Evolutionary conservation across 2,797 vertebrate species (phyloP), one percentile per base, ranked within the genome.

Genomic region (Dendrocincla fuliginosa): DNA sequence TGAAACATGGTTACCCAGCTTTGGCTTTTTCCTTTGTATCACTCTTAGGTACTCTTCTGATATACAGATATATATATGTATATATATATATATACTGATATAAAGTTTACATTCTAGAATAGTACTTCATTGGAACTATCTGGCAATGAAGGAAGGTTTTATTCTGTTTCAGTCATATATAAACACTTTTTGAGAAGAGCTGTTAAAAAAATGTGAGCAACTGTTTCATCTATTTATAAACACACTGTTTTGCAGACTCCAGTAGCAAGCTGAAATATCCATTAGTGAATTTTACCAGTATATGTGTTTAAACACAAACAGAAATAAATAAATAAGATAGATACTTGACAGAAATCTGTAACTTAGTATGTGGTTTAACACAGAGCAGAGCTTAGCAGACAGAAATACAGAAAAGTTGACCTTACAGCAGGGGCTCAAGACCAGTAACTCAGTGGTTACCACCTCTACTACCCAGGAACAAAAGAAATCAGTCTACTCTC

Each of bases 181-280:
- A 89, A 90, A 75, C 79, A 91, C 13, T 77, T 96, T 86, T 53
- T 10, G 6, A 77, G 53, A 91, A 75, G 37, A 84, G 65, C 28
- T 81, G 60, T 77, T 87, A 67, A 88, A 95, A 94, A 84, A 89
- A 75, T 25, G 41, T n/a, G 69, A 85, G 82, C 61, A 68, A 87
- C 64, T 84, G 64, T 81, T 89, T 63, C 39, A 76, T 8, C 3
- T 73, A 90, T 84, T 92, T 84, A 92, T 76, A 88, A 93, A 86
- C 46, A 75, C n/a, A 8, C 50, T 49, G 18, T 37, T 77, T 33
- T 55, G 27, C 1, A 80, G 71, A 59, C n/a, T 71, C 63, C 81
- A 80, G 77, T 4, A 80, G 25, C 24, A 64, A 93, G 46, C 78
- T 83, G 78, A 90, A 93, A 89, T 33, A 87, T 22, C 64, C 52